Conservation (phyloP, 2,113 vertebrate species). For the Nymphicus hollandicus region DNA sequence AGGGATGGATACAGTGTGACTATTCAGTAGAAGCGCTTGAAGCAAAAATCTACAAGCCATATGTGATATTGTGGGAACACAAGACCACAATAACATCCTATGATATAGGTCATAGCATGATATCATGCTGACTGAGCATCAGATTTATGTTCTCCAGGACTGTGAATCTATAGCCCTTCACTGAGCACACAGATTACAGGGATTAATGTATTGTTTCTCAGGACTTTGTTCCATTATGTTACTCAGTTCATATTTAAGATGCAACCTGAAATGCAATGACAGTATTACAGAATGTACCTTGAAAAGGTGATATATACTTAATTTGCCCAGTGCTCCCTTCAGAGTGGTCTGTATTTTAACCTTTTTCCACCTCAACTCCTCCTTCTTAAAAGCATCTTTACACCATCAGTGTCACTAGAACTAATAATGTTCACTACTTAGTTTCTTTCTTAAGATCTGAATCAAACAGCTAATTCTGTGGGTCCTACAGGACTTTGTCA, state of each 20-base stretch:
- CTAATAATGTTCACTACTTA: neutral
- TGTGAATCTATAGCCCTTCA: neutral
- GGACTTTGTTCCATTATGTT: neutral
- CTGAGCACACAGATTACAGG: neutral
- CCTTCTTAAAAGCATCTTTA: neutral
- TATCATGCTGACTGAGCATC: neutral
- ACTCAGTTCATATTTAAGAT: neutral
- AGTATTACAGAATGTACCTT: neutral
- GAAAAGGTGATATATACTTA: neutral
- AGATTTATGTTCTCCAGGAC: neutral
- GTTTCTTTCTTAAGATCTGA: neutral
- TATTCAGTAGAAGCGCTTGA: rapidly evolving
- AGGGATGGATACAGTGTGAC: neutral
- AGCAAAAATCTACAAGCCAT: neutral
- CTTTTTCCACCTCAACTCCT: neutral
- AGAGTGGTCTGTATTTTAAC: neutral
- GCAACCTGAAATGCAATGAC: neutral
- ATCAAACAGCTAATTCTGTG: neutral
- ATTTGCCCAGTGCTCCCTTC: neutral
- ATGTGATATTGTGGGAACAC: neutral
- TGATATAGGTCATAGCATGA: neutral
- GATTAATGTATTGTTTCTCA: neutral
- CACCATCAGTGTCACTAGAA: neutral
- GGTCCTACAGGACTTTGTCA: neutral
- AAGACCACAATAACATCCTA: neutral